Conservation (phyloP, 2,797 vertebrate genomes). For the Onychomys leucogaster region DNA sequence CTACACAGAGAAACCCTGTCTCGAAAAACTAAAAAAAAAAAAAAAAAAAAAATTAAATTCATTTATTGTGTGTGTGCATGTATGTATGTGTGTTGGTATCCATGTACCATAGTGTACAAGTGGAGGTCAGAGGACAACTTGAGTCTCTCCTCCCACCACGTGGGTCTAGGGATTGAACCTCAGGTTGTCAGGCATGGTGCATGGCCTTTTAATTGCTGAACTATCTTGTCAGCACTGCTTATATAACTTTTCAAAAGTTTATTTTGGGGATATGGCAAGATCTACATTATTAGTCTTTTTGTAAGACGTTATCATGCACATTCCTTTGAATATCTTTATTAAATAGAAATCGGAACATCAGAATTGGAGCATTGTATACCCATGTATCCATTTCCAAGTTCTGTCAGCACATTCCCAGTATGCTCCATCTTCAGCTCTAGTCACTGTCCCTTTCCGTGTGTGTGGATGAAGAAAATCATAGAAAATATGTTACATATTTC, state of each 20-base stretch:
- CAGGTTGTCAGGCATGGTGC: background rate
- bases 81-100: background rate
- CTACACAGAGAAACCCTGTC: no score
- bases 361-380: background rate
- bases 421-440: background rate
- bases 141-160: background rate
- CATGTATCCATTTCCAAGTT: background rate
- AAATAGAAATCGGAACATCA: slow-evolving; percentile 16
- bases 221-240: background rate
- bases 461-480: slow-evolving; percentile 4
- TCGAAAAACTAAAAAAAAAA: no score
- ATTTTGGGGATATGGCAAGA: background rate
- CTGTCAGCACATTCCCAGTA: background rate
- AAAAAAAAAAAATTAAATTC: no score
- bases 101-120: background rate
- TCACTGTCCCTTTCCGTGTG: background rate
- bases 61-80: background rate
- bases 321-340: slow-evolving; percentile 16
- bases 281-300: slow-evolving; percentile 41
- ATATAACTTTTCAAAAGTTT: background rate
- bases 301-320: slow-evolving; percentile 23
- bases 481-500: background rate
- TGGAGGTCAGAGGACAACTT: background rate
- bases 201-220: background rate
- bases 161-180: background rate